A percentile compares a stretch with the other conserved stretches of the same genome.
Conservation (phyloP, 2,797 vertebrate genomes). For the Leuciscus waleckii region DNA sequence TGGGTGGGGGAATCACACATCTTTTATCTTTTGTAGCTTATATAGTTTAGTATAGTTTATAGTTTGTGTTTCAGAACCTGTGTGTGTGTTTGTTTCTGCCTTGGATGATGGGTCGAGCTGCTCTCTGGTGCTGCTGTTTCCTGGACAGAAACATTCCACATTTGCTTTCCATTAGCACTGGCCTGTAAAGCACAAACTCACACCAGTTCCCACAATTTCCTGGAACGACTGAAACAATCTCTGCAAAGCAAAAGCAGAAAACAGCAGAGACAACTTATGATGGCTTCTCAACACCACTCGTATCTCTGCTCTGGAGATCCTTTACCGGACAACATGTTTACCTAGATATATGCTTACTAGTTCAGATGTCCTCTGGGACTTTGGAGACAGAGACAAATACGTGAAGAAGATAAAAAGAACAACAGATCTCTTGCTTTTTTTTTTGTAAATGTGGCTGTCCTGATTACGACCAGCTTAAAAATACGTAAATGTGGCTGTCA, state of each 20-base stretch:
- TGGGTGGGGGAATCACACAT: background rate
- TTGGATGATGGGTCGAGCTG: constrained; percentile 17
- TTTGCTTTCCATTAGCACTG: constrained; percentile 59
- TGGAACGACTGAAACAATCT: constrained; percentile 28
- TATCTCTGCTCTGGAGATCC: constrained; percentile 32
- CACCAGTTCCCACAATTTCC: constrained; percentile 37
- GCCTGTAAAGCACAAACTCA: constrained; percentile 37
- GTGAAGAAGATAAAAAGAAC: constrained; percentile 29
- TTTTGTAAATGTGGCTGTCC: constrained; percentile 42
- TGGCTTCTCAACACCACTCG: constrained; percentile 34
- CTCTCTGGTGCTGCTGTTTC: constrained; percentile 7
- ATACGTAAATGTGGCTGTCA: constrained; percentile 41
- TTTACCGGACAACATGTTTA: constrained; percentile 53
- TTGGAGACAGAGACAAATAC: constrained; percentile 33
- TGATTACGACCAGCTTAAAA: constrained; percentile 44
- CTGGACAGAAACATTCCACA: constrained; percentile 46
- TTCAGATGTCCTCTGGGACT: constrained; percentile 37
- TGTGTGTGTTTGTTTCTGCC: background rate
- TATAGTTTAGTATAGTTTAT: background rate
- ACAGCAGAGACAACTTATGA: constrained; percentile 17
- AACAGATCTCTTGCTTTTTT: constrained; percentile 36
- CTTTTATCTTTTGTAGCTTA: background rate
- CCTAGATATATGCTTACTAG: constrained; percentile 38
- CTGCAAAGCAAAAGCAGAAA: constrained; percentile 7
- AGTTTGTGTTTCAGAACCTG: background rate